Evolutionary conservation across 2,888 invertebrate genomes (phyloP).

Genomic region (Epinotia ramella): DNA sequence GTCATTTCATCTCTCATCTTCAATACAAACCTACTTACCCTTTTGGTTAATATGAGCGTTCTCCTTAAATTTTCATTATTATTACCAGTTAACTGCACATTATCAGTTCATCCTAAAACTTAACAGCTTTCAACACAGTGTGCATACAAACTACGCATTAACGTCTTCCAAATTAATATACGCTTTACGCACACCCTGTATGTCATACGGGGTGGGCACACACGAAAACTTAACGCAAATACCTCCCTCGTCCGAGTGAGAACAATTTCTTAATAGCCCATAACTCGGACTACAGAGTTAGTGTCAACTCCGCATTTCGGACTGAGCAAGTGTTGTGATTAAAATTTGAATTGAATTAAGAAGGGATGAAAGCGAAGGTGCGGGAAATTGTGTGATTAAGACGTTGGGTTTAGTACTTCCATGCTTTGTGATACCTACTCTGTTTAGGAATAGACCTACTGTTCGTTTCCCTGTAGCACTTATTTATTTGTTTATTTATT

Average conservation of each 20-base stretch:
- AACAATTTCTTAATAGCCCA: constrained; percentile 46
- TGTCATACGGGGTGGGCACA: constrained; percentile 28
- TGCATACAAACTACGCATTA: neutral
- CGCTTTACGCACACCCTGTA: constrained; percentile 26
- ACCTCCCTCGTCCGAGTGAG: constrained; percentile 37
- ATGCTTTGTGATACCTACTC: neutral
- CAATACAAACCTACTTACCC: too few relatives aligned
- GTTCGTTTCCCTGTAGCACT: too few relatives aligned
- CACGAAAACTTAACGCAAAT: constrained; percentile 44
- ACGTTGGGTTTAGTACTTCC: neutral
- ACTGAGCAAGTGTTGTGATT: constrained; percentile 39
- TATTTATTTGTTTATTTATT: too few relatives aligned
- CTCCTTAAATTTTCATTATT: too few relatives aligned
- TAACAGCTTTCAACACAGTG: neutral
- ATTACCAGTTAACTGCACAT: neutral
- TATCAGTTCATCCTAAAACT: neutral
- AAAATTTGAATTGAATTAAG: constrained; percentile 44
- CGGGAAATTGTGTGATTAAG: constrained; percentile 16
- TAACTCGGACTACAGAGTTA: constrained; percentile 36
- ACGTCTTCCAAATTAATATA: constrained; percentile 23
- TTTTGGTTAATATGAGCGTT: too few relatives aligned
- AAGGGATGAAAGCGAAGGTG: constrained; percentile 9
- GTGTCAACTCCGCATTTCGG: constrained; percentile 31
- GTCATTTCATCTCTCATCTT: too few relatives aligned
- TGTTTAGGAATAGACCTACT: too few relatives aligned